A percentile compares a stretch with the other conserved stretches of the same genome.
These are phyloP conservation scores for Lycaon pictus DNA, from an alignment of 2,113 vertebrate species.

Conservation along the genomic window DNA sequence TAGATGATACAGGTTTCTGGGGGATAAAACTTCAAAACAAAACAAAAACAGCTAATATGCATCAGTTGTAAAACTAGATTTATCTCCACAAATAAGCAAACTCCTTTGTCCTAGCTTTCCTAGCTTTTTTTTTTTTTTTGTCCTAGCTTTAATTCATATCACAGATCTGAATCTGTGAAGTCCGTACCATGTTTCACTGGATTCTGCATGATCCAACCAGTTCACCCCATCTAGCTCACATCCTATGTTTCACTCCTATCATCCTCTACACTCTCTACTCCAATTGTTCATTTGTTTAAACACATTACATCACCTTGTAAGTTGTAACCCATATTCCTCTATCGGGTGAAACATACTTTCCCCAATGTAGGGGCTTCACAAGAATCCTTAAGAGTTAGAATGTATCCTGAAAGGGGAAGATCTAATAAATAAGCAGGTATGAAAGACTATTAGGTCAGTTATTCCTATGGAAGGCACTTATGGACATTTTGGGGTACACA, in stretches of 20 bases:
- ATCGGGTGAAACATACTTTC: not conserved
- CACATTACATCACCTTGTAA: not conserved
- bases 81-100: not conserved
- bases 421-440: not conserved
- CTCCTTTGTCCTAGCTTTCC: not conserved
- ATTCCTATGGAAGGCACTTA: slow-evolving; percentile 3
- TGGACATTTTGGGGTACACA: not conserved
- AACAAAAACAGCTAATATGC: not conserved
- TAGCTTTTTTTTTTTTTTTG: not conserved
- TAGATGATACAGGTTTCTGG: not conserved
- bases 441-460: not conserved
- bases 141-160: not conserved
- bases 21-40: not conserved
- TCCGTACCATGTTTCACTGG: not conserved
- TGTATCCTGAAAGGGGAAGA: not conserved
- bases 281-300: not conserved
- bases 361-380: not conserved
- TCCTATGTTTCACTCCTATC: not conserved
- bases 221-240: not conserved
- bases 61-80: not conserved
- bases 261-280: not conserved
- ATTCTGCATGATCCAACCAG: not conserved
- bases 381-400: not conserved
- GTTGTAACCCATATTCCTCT: not conserved
- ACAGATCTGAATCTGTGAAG: not conserved